These are phyloP conservation scores for Pterocles gutturalis DNA, from an alignment of 2,113 vertebrate genomes.

Conservation along the genomic window DNA sequence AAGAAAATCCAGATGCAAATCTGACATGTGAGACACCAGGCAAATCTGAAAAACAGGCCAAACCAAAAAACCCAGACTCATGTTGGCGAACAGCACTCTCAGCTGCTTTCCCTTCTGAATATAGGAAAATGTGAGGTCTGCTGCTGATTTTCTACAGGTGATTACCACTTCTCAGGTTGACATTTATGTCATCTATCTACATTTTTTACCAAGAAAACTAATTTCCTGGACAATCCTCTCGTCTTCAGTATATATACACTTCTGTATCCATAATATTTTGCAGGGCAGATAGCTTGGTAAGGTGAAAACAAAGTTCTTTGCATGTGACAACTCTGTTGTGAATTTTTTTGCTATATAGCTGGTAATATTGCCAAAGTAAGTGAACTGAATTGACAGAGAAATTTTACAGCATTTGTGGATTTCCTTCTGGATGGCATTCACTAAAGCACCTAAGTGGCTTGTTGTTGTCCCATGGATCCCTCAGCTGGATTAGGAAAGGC, in stretches of 20 bases:
- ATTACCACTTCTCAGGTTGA: neutral
- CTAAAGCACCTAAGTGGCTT: neutral
- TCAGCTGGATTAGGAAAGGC: neutral
- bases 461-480: neutral
- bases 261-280: neutral
- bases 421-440: neutral
- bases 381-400: neutral
- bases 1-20: constrained; percentile 39
- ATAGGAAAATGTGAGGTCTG: neutral
- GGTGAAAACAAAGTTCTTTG: neutral
- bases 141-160: neutral
- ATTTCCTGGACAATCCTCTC: neutral
- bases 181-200: neutral
- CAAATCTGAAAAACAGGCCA: neutral
- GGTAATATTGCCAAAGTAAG: neutral
- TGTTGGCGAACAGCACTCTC: neutral
- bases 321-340: neutral
- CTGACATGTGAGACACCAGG: neutral
- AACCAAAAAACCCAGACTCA: neutral
- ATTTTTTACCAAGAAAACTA: neutral
- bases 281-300: neutral
- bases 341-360: neutral
- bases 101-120: neutral
- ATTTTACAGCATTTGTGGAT: neutral
- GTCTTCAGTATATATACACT: neutral